phyloP scores from a whole-genome alignment of 2,797 vertebrate genomes.

The Platalea minor region DNA sequence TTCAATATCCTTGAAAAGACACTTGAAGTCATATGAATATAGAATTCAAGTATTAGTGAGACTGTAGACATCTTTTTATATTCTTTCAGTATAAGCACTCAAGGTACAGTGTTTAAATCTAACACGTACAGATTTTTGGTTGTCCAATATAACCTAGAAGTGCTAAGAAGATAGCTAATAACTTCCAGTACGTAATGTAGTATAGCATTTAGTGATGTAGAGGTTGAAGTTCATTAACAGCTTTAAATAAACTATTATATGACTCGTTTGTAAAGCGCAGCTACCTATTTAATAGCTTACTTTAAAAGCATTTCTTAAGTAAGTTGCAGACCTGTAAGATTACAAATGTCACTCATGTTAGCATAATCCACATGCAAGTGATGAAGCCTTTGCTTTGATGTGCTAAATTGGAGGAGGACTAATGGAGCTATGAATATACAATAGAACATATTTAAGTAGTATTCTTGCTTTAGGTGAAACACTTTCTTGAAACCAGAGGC shows the following conservation, averaged over 20 bases:
- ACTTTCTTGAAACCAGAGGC: conserved; percentile 81
- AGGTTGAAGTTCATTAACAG: conserved; percentile 77
- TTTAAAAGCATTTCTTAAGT: conserved; percentile 85
- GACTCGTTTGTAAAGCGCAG: conserved; percentile 75
- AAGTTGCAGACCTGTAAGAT: conserved; percentile 86
- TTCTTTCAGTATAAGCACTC: conserved; percentile 51
- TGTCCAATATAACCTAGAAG: conserved; percentile 65
- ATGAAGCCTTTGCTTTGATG: conserved; percentile 88
- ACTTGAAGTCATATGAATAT: conserved; percentile 15
- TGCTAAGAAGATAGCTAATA: conserved; percentile 75
- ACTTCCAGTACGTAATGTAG: conserved; percentile 74
- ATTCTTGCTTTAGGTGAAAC: conserved; percentile 86
- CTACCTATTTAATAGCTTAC: conserved; percentile 79
- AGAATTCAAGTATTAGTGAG: conserved; percentile 49
- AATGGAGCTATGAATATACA: conserved; percentile 93
- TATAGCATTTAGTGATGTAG: conserved; percentile 74
- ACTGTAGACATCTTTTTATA: conserved; percentile 37
- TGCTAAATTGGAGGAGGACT: conserved; percentile 86
- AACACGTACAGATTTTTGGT: conserved; percentile 52
- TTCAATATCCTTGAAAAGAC: conserved; percentile 50
- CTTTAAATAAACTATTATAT: conserved; percentile 85
- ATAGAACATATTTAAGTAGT: conserved; percentile 89
- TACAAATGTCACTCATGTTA: conserved; percentile 87
- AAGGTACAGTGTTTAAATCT: conserved; percentile 55
- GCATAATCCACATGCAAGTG: conserved; percentile 88